Conservation (phyloP, 2,113 vertebrate genomes). For the Oreochromis aureus region DNA sequence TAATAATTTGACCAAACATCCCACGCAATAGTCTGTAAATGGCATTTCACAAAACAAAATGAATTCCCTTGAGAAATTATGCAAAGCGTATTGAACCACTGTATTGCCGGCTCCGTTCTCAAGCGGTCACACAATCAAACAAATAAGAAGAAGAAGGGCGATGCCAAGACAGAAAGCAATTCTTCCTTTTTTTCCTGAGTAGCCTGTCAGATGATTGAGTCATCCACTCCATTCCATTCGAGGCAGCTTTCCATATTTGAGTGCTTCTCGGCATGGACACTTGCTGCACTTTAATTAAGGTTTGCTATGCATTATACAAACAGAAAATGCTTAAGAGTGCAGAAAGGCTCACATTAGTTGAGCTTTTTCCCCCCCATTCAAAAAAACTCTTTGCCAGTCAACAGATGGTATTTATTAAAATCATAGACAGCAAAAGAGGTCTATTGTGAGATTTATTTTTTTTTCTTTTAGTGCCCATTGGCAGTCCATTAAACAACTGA, state of each 20-base stretch:
- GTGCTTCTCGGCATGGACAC: slow-evolving; percentile 22
- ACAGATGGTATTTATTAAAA: slow-evolving; percentile 48
- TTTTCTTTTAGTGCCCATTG: slow-evolving; percentile 20
- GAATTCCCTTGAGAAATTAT: background rate
- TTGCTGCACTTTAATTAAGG: slow-evolving; percentile 51
- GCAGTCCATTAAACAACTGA: slow-evolving; percentile 28
- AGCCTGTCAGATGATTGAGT: slow-evolving; percentile 44
- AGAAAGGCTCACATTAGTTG: slow-evolving; percentile 23
- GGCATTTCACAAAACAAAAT: background rate
- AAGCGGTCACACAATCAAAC: slow-evolving; percentile 1
- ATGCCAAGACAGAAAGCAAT: slow-evolving; percentile 4
- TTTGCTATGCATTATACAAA: slow-evolving; percentile 25
- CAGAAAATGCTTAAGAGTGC: slow-evolving; percentile 16
- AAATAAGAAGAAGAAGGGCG: background rate
- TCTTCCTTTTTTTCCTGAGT: slow-evolving; percentile 12
- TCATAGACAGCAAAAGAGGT: slow-evolving; percentile 30
- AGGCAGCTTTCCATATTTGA: slow-evolving; percentile 33
- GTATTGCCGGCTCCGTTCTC: background rate
- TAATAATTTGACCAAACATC: background rate
- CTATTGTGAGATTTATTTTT: background rate
- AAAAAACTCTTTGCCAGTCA: slow-evolving; percentile 33
- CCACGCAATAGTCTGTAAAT: background rate
- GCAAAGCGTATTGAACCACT: background rate
- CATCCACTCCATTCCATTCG: slow-evolving; percentile 31
- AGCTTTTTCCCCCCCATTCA: background rate